These are phyloP conservation scores for Hippolais icterina DNA, from an alignment of 2,113 vertebrate genomes.

Conservation along the genomic window DNA sequence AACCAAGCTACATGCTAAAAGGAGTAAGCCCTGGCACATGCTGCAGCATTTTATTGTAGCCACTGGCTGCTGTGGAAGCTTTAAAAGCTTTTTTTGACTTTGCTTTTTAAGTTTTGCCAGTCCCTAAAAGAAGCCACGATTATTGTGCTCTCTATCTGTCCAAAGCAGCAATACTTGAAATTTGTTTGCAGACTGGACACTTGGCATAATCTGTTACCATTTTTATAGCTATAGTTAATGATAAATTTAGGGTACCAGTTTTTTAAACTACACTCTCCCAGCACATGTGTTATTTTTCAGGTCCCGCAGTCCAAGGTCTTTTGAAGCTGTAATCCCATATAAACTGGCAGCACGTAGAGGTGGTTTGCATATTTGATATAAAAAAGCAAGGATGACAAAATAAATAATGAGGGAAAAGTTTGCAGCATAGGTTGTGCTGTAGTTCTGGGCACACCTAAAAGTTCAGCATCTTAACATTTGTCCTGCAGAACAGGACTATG, in stretches of 20 bases:
- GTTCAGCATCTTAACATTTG: conserved; percentile 8
- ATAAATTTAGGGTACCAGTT: neutral
- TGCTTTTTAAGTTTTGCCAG: neutral
- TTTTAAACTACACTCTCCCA: neutral
- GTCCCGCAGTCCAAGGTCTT: neutral
- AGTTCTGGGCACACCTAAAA: conserved; percentile 26
- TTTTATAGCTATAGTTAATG: neutral
- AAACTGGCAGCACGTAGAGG: neutral
- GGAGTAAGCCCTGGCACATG: neutral
- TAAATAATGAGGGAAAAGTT: neutral
- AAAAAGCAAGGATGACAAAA: neutral
- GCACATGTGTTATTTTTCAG: neutral
- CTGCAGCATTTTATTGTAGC: neutral
- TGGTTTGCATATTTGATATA: neutral
- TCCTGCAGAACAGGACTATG: conserved; percentile 32
- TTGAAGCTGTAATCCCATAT: neutral
- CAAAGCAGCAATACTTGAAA: neutral
- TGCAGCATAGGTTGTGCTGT: neutral
- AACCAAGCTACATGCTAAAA: neutral
- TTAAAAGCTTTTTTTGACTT: neutral
- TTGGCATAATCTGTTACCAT: neutral
- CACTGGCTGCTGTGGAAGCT: neutral
- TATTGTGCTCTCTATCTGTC: neutral
- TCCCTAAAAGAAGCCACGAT: neutral
- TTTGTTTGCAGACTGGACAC: neutral